Percentiles rank a stretch among this genome's conserved stretches.
These are phyloP conservation scores for Acanthiza pusilla DNA, from an alignment of 2,797 vertebrate genomes.

Conservation along the genomic window DNA sequence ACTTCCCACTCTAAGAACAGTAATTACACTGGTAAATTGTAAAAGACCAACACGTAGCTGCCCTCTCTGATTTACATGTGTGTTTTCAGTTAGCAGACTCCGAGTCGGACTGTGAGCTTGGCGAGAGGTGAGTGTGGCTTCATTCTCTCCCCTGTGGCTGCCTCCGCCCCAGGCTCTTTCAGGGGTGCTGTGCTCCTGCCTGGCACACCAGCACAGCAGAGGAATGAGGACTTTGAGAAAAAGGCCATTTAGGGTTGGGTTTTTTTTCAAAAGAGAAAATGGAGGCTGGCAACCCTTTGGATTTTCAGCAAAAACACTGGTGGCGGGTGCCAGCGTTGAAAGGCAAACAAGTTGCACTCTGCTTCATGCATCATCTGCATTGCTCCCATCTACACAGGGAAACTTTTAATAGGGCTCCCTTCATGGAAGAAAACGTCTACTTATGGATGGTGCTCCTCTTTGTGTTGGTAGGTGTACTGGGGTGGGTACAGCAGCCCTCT, in stretches of 20 bases:
- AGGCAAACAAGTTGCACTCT: not conserved
- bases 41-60: not conserved
- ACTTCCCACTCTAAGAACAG: not conserved
- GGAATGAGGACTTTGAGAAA: not conserved
- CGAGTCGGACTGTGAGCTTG: slow-evolving; percentile 36
- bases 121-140: slow-evolving; percentile 64
- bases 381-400: not conserved
- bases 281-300: not conserved
- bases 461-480: not conserved
- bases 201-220: not conserved
- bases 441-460: not conserved
- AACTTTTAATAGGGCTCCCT: not conserved
- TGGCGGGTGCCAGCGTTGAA: not conserved
- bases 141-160: rapidly evolving
- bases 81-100: slow-evolving; percentile 71
- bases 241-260: not conserved
- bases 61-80: slow-evolving; percentile 51
- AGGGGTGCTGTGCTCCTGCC: not conserved
- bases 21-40: not conserved
- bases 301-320: not conserved
- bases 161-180: not conserved
- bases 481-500: not conserved
- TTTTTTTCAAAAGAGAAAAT: not conserved
- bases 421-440: not conserved
- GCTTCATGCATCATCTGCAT: not conserved